phyloP scores from a whole-genome alignment of 2,797 vertebrate genomes.

The Liasis olivaceus region DNA sequence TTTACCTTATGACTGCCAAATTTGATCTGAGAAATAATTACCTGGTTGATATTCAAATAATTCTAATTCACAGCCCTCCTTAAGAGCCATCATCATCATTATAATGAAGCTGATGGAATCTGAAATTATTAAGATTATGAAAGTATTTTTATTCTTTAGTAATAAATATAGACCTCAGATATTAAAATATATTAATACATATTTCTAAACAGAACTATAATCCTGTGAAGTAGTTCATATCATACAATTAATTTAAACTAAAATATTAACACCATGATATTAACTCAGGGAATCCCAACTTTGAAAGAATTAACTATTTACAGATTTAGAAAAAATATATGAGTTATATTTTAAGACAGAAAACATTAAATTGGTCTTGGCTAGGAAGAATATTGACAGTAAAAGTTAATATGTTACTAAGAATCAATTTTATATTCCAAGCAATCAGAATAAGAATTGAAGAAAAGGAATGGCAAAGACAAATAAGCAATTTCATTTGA shows the following conservation, averaged over 20 bases:
- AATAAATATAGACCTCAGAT: not conserved
- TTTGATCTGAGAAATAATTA: not conserved
- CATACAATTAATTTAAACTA: not conserved
- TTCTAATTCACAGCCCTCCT: not conserved
- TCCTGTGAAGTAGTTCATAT: not conserved
- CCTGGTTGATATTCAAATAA: not conserved
- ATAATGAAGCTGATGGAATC: not conserved
- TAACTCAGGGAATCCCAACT: not conserved
- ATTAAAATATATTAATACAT: not conserved
- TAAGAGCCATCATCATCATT: not conserved
- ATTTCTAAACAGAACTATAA: not conserved
- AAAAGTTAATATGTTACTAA: too few relatives aligned
- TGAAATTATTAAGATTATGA: not conserved
- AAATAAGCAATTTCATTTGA: too few relatives aligned
- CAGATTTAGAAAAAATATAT: not conserved
- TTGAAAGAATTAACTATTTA: not conserved
- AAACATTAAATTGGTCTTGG: too few relatives aligned
- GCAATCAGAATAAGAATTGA: too few relatives aligned
- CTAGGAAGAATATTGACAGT: too few relatives aligned
- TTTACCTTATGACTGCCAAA: conserved; percentile 13
- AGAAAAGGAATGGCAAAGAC: too few relatives aligned
- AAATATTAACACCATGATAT: not conserved
- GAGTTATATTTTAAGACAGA: too few relatives aligned
- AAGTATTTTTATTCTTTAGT: not conserved
- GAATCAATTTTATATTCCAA: too few relatives aligned